A percentile compares a stretch with the other conserved stretches of the same genome.
phyloP scores from a whole-genome alignment of 2,113 vertebrate genomes.

The Zosterops lateralis region DNA sequence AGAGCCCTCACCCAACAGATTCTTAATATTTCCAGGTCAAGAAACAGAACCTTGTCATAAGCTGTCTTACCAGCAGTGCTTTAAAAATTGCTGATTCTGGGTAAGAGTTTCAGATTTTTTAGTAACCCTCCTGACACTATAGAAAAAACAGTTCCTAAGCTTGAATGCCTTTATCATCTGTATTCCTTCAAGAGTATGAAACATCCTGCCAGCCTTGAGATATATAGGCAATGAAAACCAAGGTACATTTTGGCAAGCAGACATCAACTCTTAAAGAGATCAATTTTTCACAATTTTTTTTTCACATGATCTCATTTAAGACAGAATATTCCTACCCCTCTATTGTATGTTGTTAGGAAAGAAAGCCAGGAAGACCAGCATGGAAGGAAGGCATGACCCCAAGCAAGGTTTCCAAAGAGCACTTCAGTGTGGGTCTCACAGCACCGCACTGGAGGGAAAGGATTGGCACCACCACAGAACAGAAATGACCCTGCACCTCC shows the following conservation, averaged over 20 bases:
- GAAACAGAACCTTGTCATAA: neutral
- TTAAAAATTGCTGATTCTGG: neutral
- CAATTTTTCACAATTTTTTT: neutral
- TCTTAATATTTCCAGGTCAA: neutral
- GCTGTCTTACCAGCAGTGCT: neutral
- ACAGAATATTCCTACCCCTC: neutral
- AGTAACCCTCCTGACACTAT: neutral
- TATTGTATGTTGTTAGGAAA: neutral
- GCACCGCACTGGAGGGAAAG: rapidly evolving
- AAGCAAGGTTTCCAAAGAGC: neutral
- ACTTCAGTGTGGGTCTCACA: neutral
- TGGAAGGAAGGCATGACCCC: neutral
- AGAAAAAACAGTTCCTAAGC: neutral
- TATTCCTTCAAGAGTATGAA: neutral
- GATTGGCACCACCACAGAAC: neutral
- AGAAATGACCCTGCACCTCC: neutral
- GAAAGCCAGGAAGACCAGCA: neutral
- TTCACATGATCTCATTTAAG: neutral
- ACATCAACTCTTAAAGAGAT: neutral
- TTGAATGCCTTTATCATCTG: neutral
- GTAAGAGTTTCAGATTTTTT: neutral
- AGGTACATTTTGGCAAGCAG: neutral
- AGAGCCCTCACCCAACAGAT: neutral
- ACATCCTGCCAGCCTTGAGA: neutral
- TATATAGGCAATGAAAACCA: neutral